A percentile compares a stretch with the other conserved stretches of the same genome.
phyloP scores from a whole-genome alignment of 2,888 invertebrate genomes.

The Nematopogon swammerdamellus region DNA sequence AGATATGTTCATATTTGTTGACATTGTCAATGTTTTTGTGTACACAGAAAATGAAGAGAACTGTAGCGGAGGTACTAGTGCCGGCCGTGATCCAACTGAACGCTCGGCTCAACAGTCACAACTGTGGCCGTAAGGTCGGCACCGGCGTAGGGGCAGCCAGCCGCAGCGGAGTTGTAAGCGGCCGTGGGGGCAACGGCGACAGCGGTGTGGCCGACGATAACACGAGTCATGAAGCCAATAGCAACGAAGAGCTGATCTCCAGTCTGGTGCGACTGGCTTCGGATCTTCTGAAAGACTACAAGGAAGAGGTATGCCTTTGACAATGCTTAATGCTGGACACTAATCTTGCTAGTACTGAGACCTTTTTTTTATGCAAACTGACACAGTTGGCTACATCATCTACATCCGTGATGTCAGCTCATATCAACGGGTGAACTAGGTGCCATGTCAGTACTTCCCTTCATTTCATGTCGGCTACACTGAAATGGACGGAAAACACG shows the following conservation, averaged over 20 bases:
- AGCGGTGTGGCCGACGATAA: background rate
- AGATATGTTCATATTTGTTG: too few species aligned
- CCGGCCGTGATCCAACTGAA: slow-evolving; percentile 63
- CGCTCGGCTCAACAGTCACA: slow-evolving; percentile 52
- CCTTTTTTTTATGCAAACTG: too few species aligned
- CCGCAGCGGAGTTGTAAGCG: background rate
- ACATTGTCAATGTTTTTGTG: too few species aligned
- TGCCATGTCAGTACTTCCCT: too few species aligned
- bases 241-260: slow-evolving; percentile 35
- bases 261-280: slow-evolving; percentile 47
- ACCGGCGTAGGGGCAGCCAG: background rate
- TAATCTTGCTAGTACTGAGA: too few species aligned
- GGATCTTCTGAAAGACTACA: slow-evolving; percentile 46
- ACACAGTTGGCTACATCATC: too few species aligned
- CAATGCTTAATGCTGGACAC: too few species aligned
- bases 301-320: slow-evolving; percentile 35
- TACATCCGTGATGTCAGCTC: too few species aligned
- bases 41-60: slow-evolving; percentile 57
- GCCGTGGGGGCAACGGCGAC: background rate
- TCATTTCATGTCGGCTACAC: too few species aligned
- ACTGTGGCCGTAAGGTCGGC: slow-evolving; percentile 12
- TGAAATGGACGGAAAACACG: too few species aligned
- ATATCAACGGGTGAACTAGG: too few species aligned
- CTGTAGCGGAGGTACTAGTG: slow-evolving; percentile 63
- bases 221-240: too few species aligned